Conservation (phyloP, 2,888 invertebrate genomes). For the Nomada ruficornis region DNA sequence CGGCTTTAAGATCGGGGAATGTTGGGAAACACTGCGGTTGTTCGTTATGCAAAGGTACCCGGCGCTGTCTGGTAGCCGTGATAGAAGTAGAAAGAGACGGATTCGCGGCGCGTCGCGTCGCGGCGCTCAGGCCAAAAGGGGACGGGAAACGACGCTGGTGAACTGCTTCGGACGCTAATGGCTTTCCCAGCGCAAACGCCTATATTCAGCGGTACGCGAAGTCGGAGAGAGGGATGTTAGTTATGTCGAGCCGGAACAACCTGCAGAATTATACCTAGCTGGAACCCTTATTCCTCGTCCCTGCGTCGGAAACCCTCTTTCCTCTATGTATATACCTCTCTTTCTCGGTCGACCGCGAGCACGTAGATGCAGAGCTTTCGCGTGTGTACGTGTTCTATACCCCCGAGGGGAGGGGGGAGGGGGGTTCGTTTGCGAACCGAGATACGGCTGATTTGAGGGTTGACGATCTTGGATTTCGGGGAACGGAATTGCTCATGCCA, state of each 20-base stretch:
- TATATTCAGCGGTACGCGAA: constrained; percentile 45
- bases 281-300: constrained; percentile 55
- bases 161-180: constrained; percentile 73
- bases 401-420: constrained; percentile 6
- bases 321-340: not conserved
- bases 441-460: constrained; percentile 28
- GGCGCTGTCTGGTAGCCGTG: constrained; percentile 41
- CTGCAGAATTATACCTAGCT: constrained; percentile 62
- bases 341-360: constrained; percentile 20
- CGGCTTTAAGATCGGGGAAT: constrained; percentile 13
- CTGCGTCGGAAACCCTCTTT: not conserved
- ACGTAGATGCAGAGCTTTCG: constrained; percentile 28
- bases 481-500: constrained; percentile 16
- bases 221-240: constrained; percentile 64
- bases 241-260: constrained; percentile 68
- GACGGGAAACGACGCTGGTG: constrained; percentile 53
- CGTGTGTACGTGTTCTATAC: constrained; percentile 44
- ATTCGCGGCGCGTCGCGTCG: not conserved
- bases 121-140: constrained; percentile 17
- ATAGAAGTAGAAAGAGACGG: constrained; percentile 40
- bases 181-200: constrained; percentile 70
- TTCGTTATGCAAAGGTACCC: constrained; percentile 50
- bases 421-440: constrained; percentile 39
- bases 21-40: constrained; percentile 31
- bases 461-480: constrained; percentile 32